A percentile compares a stretch with the other conserved stretches of the same genome.
phyloP scores from a whole-genome alignment of 1,140 invertebrate species.

The Potamilus streckersoni region DNA sequence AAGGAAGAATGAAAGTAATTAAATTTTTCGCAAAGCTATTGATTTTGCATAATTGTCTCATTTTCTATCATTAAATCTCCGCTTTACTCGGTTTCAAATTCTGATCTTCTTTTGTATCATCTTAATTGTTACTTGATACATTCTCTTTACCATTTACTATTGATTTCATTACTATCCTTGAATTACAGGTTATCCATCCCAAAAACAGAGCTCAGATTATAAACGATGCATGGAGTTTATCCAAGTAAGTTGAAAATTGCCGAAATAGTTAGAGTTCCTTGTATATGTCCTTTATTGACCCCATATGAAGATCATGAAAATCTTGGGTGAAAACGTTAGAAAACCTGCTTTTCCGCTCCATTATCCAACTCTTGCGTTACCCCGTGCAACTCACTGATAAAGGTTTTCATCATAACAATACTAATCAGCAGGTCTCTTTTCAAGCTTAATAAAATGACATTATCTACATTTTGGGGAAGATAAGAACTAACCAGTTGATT shows the following conservation, averaged over 20 bases:
- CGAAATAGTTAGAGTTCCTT: background rate
- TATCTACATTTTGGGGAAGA: no score
- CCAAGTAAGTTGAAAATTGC: slow-evolving; percentile 39
- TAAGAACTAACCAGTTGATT: no score
- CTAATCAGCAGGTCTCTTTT: no score
- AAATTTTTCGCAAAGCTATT: background rate
- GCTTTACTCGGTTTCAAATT: background rate
- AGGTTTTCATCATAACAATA: no score
- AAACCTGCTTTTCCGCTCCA: no score
- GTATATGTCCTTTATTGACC: no score
- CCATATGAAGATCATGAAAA: no score
- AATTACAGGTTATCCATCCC: slow-evolving; percentile 73
- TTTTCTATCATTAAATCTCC: background rate
- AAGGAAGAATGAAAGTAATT: background rate
- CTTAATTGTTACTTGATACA: slow-evolving; percentile 1
- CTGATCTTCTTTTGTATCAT: background rate
- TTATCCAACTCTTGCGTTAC: no score
- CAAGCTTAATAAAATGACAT: no score
- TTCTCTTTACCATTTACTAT: no score
- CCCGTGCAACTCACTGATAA: no score
- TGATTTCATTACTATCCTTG: slow-evolving; percentile 3
- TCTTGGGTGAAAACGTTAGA: no score
- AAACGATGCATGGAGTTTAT: slow-evolving; percentile 84
- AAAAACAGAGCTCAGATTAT: slow-evolving; percentile 89
- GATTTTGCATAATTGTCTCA: background rate